Percentiles rank a stretch among this genome's conserved stretches.
Conservation (phyloP, 2,113 vertebrate genomes). For the Sardina pilchardus region DNA sequence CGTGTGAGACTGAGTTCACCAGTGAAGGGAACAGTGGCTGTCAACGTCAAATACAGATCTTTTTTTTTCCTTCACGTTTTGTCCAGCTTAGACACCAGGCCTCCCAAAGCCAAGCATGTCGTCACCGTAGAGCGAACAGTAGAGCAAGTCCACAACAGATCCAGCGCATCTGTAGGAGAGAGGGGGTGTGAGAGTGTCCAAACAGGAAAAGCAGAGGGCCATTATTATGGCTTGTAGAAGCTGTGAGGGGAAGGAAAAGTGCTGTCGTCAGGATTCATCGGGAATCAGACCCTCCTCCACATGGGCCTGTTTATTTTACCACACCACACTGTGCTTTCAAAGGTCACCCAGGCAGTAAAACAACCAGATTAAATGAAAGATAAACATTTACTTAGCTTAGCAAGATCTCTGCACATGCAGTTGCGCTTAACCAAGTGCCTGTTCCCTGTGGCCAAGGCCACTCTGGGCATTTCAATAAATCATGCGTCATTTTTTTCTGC, state of each 20-base stretch:
- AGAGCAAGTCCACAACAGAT: neutral
- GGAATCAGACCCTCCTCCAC: neutral
- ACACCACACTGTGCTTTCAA: slow-evolving; percentile 32
- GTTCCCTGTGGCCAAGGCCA: neutral
- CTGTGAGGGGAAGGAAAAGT: slow-evolving; percentile 6
- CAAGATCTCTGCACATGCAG: slow-evolving; percentile 29
- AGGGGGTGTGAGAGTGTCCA: neutral
- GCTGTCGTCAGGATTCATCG: slow-evolving; percentile 1
- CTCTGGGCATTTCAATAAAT: slow-evolving; percentile 18
- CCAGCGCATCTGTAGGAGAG: neutral
- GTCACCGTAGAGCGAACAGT: neutral
- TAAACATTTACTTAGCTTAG: slow-evolving; percentile 42
- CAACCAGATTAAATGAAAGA: slow-evolving; percentile 38
- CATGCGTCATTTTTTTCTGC: neutral
- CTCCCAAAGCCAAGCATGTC: neutral
- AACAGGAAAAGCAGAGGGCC: slow-evolving; percentile 15
- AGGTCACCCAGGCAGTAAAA: slow-evolving; percentile 31
- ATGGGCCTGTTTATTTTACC: slow-evolving; percentile 42
- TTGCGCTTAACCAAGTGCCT: neutral
- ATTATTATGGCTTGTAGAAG: slow-evolving; percentile 8
- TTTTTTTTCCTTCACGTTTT: too few species aligned
- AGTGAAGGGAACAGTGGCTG: too few species aligned
- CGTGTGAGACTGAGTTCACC: too few species aligned
- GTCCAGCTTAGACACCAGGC: neutral
- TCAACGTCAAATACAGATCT: too few species aligned